Evolutionary conservation across 2,113 vertebrate genomes (phyloP), one percentile per base, ranked within the genome.

Genomic region (Prionailurus viverrinus): DNA sequence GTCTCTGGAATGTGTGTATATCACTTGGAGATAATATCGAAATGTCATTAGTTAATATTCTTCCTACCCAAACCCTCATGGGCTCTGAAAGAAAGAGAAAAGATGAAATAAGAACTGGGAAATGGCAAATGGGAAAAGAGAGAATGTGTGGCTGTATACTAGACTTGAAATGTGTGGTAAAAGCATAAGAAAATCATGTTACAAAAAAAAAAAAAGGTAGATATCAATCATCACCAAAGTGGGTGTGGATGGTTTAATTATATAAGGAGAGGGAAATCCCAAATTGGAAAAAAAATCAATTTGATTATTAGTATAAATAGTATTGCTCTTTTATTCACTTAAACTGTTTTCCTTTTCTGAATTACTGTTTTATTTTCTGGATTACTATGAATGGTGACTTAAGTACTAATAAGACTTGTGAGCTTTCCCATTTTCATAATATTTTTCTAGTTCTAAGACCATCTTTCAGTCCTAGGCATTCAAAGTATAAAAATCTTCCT

Each of bases 191-290:
- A 51, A 19, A 51, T 1, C 2, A 4, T 58, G 33, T 31, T 39
- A 27, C 45, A 9, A 48, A 18, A 29, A 78, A 18, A 48, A 45
- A 18, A 16, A 48, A 76, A 16, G 2, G 1, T 7, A 4, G 6
- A 4, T 51, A n/a, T 29, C 12, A 3, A 14, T 15, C 12, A 61
- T 16, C 1, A 14, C 16, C 31, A 25, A 41, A 53, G 18, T 36
- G 10, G 4, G 53, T 36, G 14, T 10, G 48, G 6, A 13, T n/a
- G 5, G 36, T n/a, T 90, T 94, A 51, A 86, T 5, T 29, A 15
- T 15, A 0, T 36, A 45, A 36, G 41, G 31, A 45, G 3, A 0
- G 1, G 2, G 1, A 12, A 18, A 31, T 33, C 10, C 33, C 41
- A 79, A 27, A 76, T 3, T 41, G 21, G 25, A 31, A 61, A 41